Evolutionary conservation across 2,888 invertebrate genomes (phyloP).

Genomic region (Lissocephala sabroskyi): DNA sequence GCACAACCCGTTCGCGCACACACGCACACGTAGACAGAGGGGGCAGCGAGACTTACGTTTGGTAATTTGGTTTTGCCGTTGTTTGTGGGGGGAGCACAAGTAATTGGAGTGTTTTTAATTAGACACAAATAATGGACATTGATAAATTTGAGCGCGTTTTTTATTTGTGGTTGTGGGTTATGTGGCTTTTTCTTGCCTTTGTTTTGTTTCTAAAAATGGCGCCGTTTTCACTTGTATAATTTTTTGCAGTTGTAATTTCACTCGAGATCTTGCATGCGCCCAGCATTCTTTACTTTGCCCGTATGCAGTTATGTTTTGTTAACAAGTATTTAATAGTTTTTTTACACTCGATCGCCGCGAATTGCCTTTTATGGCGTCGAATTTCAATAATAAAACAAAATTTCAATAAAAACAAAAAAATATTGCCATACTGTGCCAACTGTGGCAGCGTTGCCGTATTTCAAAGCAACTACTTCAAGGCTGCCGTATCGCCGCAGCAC

Average conservation of each 20-base stretch:
- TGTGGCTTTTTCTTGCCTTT: too few relatives aligned
- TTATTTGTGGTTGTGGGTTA: conserved; percentile 51
- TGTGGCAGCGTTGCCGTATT: too few relatives aligned
- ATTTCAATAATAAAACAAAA: conserved; percentile 50
- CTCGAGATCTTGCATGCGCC: conserved; percentile 28
- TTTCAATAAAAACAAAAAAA: too few relatives aligned
- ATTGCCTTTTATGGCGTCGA: conserved; percentile 26
- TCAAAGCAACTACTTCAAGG: too few relatives aligned
- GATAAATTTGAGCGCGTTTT: conserved; percentile 1
- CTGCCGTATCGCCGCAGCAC: too few relatives aligned
- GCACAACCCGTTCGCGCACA: too few relatives aligned
- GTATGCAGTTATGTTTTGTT: conserved; percentile 11
- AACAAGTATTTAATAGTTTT: conserved; percentile 5
- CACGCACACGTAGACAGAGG: not conserved
- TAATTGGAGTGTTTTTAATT: conserved; percentile 29
- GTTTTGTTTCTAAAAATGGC: conserved; percentile 72
- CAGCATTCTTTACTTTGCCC: conserved; percentile 27
- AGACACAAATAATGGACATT: conserved; percentile 19
- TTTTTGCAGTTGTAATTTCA: conserved; percentile 50
- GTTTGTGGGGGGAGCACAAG: conserved; percentile 14
- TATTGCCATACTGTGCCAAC: too few relatives aligned
- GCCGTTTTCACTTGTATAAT: conserved; percentile 67
- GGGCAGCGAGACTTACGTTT: conserved; percentile 21
- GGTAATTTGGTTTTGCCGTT: conserved; percentile 8
- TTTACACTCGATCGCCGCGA: conserved; percentile 13